Evolutionary conservation across 2,797 vertebrate species (phyloP).

Genomic region (Balearica regulorum): DNA sequence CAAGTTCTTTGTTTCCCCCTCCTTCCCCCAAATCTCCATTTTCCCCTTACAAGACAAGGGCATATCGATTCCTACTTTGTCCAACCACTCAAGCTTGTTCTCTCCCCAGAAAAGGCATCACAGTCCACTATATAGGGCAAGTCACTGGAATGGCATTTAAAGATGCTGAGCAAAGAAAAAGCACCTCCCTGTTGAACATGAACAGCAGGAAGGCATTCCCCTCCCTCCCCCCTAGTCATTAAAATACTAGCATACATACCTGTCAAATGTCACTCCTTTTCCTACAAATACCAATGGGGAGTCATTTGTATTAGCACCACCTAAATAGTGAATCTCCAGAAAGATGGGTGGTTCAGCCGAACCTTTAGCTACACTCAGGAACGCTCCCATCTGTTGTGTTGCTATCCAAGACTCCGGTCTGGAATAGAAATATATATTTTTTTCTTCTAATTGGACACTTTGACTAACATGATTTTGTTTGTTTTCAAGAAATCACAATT

Average conservation of each 20-base stretch:
- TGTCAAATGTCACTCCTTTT: conserved; percentile 98
- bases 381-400: conserved; percentile 91
- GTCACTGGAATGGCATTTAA: not conserved
- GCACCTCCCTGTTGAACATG: not conserved
- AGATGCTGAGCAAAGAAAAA: not conserved
- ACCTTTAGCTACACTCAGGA: conserved; percentile 93
- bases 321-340: conserved; percentile 91
- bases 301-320: conserved; percentile 74
- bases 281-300: conserved; percentile 89
- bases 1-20: not conserved
- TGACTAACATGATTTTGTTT: not conserved
- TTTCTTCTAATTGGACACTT: not conserved
- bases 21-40: not conserved
- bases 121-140: not conserved
- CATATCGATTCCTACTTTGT: not conserved
- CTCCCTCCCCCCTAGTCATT: not conserved
- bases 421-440: not conserved
- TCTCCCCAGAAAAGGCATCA: not conserved
- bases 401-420: conserved; percentile 90
- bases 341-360: conserved; percentile 93
- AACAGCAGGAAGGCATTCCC: not conserved
- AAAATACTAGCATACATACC: conserved; percentile 70
- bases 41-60: not conserved
- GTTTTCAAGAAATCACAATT: not conserved
- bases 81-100: not conserved